Conservation (phyloP, 2,888 invertebrate species). For the Pandemis corylana region DNA sequence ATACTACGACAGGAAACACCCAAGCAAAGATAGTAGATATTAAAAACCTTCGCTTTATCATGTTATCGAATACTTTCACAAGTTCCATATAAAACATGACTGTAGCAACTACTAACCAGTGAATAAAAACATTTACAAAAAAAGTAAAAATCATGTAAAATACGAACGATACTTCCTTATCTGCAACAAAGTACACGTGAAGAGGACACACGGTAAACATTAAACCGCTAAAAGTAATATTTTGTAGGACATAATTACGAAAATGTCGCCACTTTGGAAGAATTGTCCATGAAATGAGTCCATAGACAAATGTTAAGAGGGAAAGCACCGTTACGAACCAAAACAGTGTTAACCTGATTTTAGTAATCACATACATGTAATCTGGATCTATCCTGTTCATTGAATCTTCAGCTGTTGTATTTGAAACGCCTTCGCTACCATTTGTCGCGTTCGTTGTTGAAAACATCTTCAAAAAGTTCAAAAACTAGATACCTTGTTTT, state of each 20-base stretch:
- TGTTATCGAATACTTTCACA: constrained; percentile 27
- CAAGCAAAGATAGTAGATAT: constrained; percentile 28
- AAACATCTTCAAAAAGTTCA: constrained; percentile 3
- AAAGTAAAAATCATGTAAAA: constrained; percentile 15
- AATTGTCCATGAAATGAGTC: constrained; percentile 20
- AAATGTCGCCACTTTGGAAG: constrained; percentile 32
- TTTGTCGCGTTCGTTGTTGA: background rate
- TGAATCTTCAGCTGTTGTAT: constrained; percentile 10
- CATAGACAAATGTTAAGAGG: constrained; percentile 14
- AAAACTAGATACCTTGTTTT: background rate
- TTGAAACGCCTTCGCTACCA: background rate
- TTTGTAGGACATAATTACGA: constrained; percentile 28
- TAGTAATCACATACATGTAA: constrained; percentile 14
- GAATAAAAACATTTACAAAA: constrained; percentile 24
- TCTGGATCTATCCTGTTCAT: constrained; percentile 7
- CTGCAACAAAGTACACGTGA: constrained; percentile 6
- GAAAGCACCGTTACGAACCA: constrained; percentile 28
- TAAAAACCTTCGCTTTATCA: constrained; percentile 7
- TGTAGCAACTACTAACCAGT: constrained; percentile 33
- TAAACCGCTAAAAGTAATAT: constrained; percentile 28
- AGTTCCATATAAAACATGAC: constrained; percentile 26
- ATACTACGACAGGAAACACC: constrained; percentile 22
- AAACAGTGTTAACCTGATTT: background rate
- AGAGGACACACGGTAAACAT: constrained; percentile 26
- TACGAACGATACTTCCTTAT: background rate